Evolutionary conservation across 2,888 invertebrate genomes (phyloP), one percentile per base, ranked within the genome.

Genomic region (Panopea generosa): DNA sequence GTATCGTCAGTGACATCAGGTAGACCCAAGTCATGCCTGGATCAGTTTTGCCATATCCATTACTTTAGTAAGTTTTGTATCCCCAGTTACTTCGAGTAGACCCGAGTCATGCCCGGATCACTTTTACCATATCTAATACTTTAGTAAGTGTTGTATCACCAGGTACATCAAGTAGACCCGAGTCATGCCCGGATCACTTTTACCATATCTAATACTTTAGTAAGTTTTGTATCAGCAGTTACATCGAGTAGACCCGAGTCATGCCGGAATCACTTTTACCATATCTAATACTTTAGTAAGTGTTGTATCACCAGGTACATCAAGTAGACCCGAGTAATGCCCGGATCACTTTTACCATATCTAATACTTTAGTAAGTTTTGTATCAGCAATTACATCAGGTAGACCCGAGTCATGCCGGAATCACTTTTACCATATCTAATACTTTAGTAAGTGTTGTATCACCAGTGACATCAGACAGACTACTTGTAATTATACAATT

Each of bases 41-140:
- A 94, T 95, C 62, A 96, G 96, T 20, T 96, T 96, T 92, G 96
- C 96, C 33, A 95, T 96, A 80, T 95, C 96, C 45, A 96, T 96
- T 89, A 96, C 96, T 7, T 93, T 96, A 84, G 95, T 95, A 91
- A 93, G 94, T 90, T 33, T 20, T 40, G 40, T n/a, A n/a, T n/a
- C n/a, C n/a, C n/a, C n/a, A n/a, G n/a, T n/a, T n/a, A n/a, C n/a
- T n/a, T n/a, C n/a, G n/a, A 88, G 94, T 96, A 27, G 96, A 96
- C 0, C 96, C 96, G 0, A 95, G 95, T 92, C 95, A 96, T 92
- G 96, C 96, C 1, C 96, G 96, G 27, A 94, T 95, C 62, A 96
- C 96, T 20, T 96, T 96, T 92, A 96, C 96, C 33, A 95, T 96
- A 80, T 95, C 96, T 45, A 96, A 96, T 89, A 96, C 96, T 7